phyloP scores from a whole-genome alignment of 2,797 vertebrate species.

The Spinus pinus region DNA sequence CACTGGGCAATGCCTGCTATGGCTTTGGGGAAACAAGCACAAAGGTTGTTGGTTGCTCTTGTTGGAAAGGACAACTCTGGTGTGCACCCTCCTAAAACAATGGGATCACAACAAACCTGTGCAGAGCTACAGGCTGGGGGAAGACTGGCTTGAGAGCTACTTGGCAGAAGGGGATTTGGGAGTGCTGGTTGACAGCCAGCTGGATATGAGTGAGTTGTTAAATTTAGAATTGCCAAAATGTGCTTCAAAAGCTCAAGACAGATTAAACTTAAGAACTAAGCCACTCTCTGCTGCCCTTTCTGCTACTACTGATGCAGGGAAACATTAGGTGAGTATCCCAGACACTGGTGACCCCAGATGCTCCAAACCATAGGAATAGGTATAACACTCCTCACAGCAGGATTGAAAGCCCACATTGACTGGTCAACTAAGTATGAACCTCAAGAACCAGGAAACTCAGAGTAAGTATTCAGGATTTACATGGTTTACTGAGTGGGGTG shows the following conservation, averaged over 20 bases:
- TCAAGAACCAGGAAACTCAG: background rate
- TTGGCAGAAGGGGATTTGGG: background rate
- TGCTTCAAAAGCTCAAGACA: background rate
- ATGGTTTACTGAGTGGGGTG: background rate
- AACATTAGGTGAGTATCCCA: background rate
- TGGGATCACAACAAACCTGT: fast-evolving
- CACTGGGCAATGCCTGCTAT: background rate
- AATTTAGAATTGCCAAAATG: background rate
- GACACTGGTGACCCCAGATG: background rate
- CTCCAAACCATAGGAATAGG: background rate
- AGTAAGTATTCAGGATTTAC: background rate
- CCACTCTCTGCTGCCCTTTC: background rate
- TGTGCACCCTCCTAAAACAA: background rate
- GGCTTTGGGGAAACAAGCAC: background rate
- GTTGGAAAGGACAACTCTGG: background rate
- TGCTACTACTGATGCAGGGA: background rate
- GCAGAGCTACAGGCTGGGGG: background rate
- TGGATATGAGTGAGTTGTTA: background rate
- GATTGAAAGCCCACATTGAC: background rate
- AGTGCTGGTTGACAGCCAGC: background rate
- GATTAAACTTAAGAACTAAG: background rate
- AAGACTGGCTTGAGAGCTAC: background rate
- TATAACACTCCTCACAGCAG: background rate
- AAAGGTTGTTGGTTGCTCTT: background rate
- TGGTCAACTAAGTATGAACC: background rate